Percentiles rank a stretch among this genome's conserved stretches.
phyloP scores from a whole-genome alignment of 1,140 invertebrate genomes.

The Diabrotica virgifera region DNA sequence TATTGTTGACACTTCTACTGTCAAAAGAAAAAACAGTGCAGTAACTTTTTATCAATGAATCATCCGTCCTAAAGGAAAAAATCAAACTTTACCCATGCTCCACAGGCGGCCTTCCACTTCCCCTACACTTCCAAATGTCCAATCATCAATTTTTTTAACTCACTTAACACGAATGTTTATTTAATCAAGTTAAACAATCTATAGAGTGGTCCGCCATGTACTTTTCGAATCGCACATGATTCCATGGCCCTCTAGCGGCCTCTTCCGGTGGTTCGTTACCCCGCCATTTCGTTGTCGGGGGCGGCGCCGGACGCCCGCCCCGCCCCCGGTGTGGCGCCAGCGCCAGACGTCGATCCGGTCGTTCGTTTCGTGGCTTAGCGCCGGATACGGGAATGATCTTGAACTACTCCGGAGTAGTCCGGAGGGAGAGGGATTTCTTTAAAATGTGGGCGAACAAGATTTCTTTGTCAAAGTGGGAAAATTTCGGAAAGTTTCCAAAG shows the following conservation, averaged over 20 bases:
- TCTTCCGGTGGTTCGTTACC: constrained; percentile 19
- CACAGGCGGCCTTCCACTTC: background rate
- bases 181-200: constrained; percentile 33
- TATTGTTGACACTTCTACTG: background rate
- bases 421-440: no score
- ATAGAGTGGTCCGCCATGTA: constrained; percentile 30
- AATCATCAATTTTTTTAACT: constrained; percentile 17
- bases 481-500: no score
- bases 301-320: constrained; percentile 6
- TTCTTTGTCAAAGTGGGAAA: no score
- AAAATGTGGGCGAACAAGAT: no score
- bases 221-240: constrained; percentile 23
- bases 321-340: background rate
- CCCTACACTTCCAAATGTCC: constrained; percentile 12
- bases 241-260: constrained; percentile 28
- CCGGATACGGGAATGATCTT: no score
- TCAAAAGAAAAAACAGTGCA: background rate
- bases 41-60: background rate
- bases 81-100: constrained; percentile 30
- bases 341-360: no score
- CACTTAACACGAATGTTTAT: constrained; percentile 15
- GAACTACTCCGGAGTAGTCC: no score
- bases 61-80: constrained; percentile 5
- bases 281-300: background rate
- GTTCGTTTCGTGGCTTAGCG: no score